Percentiles rank a stretch among this genome's conserved stretches.
Evolutionary conservation across 2,113 vertebrate species (phyloP).

Genomic region (Bucco capensis): DNA sequence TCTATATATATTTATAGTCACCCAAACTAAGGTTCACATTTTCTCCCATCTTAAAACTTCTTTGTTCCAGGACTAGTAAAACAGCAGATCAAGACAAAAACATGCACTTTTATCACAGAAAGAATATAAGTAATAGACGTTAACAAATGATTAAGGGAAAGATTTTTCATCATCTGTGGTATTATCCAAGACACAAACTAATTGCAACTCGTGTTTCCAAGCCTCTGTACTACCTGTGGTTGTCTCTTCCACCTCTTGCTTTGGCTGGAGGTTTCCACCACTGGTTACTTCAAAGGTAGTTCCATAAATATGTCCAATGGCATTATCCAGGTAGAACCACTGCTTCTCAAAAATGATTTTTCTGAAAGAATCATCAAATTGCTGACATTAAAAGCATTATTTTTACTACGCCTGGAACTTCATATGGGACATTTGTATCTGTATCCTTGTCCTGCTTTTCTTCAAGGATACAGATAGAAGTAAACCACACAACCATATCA

Average conservation of each 20-base stretch:
- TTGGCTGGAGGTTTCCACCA: slow-evolving; percentile 84
- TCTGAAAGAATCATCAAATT: slow-evolving; percentile 66
- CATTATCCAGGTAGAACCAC: slow-evolving; percentile 90
- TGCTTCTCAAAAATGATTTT: slow-evolving; percentile 97
- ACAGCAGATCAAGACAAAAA: background rate
- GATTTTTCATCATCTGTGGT: background rate
- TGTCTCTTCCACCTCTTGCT: slow-evolving; percentile 69
- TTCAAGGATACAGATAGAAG: no score
- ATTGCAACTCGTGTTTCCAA: background rate
- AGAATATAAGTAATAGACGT: background rate
- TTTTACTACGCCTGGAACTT: background rate
- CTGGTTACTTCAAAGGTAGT: slow-evolving; percentile 86
- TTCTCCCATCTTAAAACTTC: background rate
- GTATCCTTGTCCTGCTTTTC: no score
- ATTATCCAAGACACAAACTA: background rate
- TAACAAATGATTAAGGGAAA: background rate
- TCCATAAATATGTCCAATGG: slow-evolving; percentile 85
- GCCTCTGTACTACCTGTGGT: slow-evolving; percentile 72
- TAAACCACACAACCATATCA: background rate
- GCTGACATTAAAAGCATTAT: background rate
- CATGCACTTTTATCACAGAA: background rate
- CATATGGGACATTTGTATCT: background rate
- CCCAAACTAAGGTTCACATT: background rate
- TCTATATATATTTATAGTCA: background rate
- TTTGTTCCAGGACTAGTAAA: background rate